Conservation (phyloP, 1,140 invertebrate species). For the Berghia stephanieae region DNA sequence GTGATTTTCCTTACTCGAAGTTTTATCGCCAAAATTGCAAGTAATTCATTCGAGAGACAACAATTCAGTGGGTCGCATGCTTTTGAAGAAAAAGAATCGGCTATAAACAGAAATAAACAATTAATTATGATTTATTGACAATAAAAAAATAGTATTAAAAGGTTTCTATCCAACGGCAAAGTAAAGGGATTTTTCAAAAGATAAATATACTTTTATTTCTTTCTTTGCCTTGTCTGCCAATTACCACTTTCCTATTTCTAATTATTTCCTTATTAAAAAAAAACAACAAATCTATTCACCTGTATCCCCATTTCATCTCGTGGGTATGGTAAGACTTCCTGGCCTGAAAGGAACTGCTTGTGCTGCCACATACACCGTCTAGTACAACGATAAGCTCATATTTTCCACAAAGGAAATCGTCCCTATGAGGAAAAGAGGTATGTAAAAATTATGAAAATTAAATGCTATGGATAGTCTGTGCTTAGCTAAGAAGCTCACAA, state of each 20-base stretch:
- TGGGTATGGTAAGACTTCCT: conserved; percentile 68
- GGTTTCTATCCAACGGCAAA: neutral
- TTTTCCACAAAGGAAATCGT: conserved; percentile 83
- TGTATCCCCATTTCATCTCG: conserved; percentile 68
- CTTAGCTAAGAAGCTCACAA: neutral
- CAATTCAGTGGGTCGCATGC: too few species aligned
- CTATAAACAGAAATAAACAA: too few species aligned
- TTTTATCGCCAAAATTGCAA: too few species aligned
- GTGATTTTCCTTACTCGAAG: too few species aligned
- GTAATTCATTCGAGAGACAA: too few species aligned
- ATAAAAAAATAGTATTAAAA: neutral
- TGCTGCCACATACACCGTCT: conserved; percentile 75
- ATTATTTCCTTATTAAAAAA: conserved; percentile 74
- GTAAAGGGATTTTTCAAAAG: neutral
- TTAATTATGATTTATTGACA: neutral
- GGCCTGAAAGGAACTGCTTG: conserved; percentile 60
- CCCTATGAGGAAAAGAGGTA: conserved; percentile 63
- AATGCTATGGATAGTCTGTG: neutral
- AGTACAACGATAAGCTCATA: conserved; percentile 96
- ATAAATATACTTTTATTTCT: neutral
- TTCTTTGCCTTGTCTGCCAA: too few species aligned
- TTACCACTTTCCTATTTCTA: too few species aligned
- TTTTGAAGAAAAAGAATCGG: too few species aligned
- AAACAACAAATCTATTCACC: conserved; percentile 70
- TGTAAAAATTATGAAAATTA: too few species aligned